Percentiles rank a stretch among this genome's conserved stretches.
Evolutionary conservation across 2,113 vertebrate genomes (phyloP).

Genomic region (Bos indicus): DNA sequence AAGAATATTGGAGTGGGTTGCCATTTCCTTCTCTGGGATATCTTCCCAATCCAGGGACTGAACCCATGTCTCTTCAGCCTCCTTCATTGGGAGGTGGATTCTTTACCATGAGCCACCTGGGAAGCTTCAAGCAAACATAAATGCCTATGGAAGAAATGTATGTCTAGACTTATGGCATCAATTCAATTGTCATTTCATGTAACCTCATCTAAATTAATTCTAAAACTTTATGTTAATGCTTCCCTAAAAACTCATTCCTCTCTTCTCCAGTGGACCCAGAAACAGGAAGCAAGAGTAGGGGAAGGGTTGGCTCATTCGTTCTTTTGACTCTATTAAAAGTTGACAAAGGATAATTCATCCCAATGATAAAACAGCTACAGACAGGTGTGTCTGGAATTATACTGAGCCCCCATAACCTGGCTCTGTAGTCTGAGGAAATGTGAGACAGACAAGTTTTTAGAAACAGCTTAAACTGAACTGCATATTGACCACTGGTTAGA

Average conservation of each 20-base stretch:
- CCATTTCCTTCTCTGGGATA: not conserved
- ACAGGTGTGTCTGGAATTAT: not conserved
- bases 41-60: not conserved
- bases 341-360: not conserved
- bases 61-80: not conserved
- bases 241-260: not conserved
- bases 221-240: not conserved
- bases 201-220: not conserved
- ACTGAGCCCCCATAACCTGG: not conserved
- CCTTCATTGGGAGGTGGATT: not conserved
- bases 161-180: not conserved
- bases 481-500: not conserved
- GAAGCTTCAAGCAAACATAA: not conserved
- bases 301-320: not conserved
- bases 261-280: not conserved
- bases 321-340: not conserved
- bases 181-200: not conserved
- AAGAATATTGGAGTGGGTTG: not conserved
- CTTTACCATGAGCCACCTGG: not conserved
- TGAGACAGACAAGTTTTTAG: not conserved
- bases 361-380: not conserved
- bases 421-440: not conserved
- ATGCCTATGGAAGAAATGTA: not conserved
- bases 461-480: not conserved
- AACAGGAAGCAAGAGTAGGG: not conserved